Conservation (phyloP, 2,888 invertebrate genomes). For the Emesis castigata region DNA sequence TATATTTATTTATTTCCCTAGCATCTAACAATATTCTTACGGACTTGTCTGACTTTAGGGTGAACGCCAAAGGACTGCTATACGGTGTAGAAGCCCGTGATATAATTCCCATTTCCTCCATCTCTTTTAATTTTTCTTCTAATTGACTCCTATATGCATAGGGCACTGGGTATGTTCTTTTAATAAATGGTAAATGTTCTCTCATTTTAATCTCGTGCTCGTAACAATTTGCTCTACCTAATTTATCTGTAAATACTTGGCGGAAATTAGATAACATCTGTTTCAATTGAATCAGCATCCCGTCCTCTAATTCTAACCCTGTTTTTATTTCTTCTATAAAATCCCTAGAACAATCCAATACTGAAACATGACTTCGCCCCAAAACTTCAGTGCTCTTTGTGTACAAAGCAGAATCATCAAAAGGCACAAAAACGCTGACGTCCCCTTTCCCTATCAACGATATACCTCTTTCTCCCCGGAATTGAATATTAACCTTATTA, state of each 20-base stretch:
- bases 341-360: no score
- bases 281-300: no score
- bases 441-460: no score
- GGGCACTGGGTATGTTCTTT: slow-evolving; percentile 56
- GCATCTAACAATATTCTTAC: slow-evolving; percentile 44
- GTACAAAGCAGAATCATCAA: neutral
- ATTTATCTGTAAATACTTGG: no score
- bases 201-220: slow-evolving; percentile 55
- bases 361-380: no score
- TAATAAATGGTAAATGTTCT: slow-evolving; percentile 40
- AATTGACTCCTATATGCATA: slow-evolving; percentile 58
- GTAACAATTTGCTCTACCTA: no score
- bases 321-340: neutral
- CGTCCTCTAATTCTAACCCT: neutral
- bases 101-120: slow-evolving; percentile 53
- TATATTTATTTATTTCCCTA: slow-evolving; percentile 44
- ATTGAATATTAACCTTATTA: neutral
- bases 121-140: slow-evolving; percentile 47
- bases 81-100: slow-evolving; percentile 41
- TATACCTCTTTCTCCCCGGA: neutral
- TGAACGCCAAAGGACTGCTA: slow-evolving; percentile 61
- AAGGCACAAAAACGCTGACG: neutral
- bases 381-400: no score
- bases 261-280: no score
- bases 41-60: slow-evolving; percentile 26